Evolutionary conservation across 2,797 vertebrate genomes (phyloP).

Genomic region (Sebastes steindachneri): DNA sequence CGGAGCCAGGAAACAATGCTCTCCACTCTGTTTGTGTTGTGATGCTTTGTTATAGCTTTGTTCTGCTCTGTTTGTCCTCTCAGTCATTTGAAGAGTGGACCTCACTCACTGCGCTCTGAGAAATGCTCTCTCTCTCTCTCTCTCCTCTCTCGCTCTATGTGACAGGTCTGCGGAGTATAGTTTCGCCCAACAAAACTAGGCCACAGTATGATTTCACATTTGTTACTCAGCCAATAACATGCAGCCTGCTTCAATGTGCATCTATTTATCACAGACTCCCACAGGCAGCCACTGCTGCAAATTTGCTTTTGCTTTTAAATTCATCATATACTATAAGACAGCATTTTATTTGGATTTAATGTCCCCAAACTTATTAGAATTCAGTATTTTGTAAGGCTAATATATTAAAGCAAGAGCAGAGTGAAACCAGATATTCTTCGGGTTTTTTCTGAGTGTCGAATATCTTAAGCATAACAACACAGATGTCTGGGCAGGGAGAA

Average conservation of each 20-base stretch:
- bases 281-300: slow-evolving; percentile 18
- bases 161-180: slow-evolving; percentile 63
- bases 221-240: slow-evolving; percentile 65
- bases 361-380: neutral
- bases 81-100: slow-evolving; percentile 58
- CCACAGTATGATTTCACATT: slow-evolving; percentile 73
- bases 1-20: slow-evolving; percentile 66
- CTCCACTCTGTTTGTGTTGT: slow-evolving; percentile 68
- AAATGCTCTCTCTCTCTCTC: slow-evolving; percentile 38
- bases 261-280: slow-evolving; percentile 56
- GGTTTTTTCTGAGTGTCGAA: slow-evolving; percentile 11
- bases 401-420: neutral
- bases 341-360: slow-evolving; percentile 2
- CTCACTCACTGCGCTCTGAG: slow-evolving; percentile 39
- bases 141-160: slow-evolving; percentile 11
- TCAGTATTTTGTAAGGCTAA: slow-evolving; percentile 12
- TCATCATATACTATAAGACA: neutral
- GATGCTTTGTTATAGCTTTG: slow-evolving; percentile 73
- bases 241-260: slow-evolving; percentile 59
- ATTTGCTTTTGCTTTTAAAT: slow-evolving; percentile 26
- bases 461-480: slow-evolving; percentile 41
- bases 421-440: neutral
- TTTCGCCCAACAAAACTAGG: slow-evolving; percentile 69
- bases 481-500: slow-evolving; percentile 38
- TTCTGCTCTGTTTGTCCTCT: slow-evolving; percentile 72